Percentiles rank a stretch among this genome's conserved stretches.
phyloP scores from a whole-genome alignment of 2,113 vertebrate species.

The Nibea coibor region DNA sequence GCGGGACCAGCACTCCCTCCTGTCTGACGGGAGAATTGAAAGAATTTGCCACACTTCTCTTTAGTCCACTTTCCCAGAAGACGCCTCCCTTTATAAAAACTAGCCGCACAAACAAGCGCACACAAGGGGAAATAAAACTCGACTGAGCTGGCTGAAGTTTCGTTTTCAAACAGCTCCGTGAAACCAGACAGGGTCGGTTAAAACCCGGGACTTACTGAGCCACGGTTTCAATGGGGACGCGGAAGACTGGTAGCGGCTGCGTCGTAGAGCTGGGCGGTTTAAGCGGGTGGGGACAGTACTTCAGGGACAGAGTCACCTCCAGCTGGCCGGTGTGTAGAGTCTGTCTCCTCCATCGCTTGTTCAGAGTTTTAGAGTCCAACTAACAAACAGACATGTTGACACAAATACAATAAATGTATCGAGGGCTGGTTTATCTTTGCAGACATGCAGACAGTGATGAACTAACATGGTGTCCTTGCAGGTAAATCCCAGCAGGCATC shows the following conservation, averaged over 20 bases:
- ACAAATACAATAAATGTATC: background rate
- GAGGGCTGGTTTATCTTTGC: too few species aligned
- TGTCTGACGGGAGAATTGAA: slow-evolving; percentile 62
- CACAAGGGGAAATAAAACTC: slow-evolving; percentile 29
- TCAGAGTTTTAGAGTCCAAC: slow-evolving; percentile 69
- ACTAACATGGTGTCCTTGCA: too few species aligned
- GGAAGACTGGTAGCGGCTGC: slow-evolving; percentile 71
- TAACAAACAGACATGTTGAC: slow-evolving; percentile 25
- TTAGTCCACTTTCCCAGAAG: background rate
- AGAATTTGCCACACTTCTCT: slow-evolving; percentile 24
- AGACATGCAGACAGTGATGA: too few species aligned
- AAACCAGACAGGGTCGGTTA: background rate
- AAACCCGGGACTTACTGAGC: slow-evolving; percentile 74
- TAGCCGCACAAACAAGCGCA: background rate
- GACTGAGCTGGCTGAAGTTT: background rate
- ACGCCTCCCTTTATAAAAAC: slow-evolving; percentile 21
- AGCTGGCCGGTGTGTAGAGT: slow-evolving; percentile 69
- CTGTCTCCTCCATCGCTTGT: slow-evolving; percentile 76
- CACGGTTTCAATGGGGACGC: slow-evolving; percentile 71
- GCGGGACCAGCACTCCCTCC: slow-evolving; percentile 82
- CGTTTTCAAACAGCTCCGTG: slow-evolving; percentile 1
- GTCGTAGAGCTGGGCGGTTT: slow-evolving; percentile 64
- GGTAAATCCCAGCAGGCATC: too few species aligned
- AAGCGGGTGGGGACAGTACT: slow-evolving; percentile 76
- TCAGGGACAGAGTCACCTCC: slow-evolving; percentile 78